A percentile compares a stretch with the other conserved stretches of the same genome.
Conservation (phyloP, 2,888 invertebrate genomes). For the Ornithoptera priamus region DNA sequence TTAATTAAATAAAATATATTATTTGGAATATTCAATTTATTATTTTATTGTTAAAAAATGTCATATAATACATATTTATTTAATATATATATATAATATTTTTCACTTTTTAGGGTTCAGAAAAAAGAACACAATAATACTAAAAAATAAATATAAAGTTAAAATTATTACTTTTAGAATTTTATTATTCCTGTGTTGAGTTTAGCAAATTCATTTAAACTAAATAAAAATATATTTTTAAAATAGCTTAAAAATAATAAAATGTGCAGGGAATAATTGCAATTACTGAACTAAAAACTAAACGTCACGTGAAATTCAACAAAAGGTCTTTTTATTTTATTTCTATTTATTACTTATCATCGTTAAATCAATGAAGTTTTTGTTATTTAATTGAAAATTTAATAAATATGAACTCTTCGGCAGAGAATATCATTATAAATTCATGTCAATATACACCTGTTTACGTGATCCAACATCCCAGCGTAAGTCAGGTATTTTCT, state of each 20-base stretch:
- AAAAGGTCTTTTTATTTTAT: conserved; percentile 14
- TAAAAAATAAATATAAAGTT: too few relatives aligned
- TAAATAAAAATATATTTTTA: background rate
- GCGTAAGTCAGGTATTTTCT: conserved; percentile 63
- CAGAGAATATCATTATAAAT: conserved; percentile 63
- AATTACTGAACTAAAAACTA: conserved; percentile 19
- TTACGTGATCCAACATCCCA: conserved; percentile 68
- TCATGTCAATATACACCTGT: conserved; percentile 72
- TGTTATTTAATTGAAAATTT: conserved; percentile 39
- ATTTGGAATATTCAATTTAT: background rate
- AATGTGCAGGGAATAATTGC: background rate
- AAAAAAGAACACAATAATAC: too few relatives aligned
- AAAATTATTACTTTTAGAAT: too few relatives aligned
- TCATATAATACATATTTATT: too few relatives aligned
- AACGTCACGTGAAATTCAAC: conserved; percentile 27
- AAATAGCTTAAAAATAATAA: too few relatives aligned
- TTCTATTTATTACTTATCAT: conserved; percentile 17
- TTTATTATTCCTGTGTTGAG: too few relatives aligned
- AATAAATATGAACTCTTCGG: conserved; percentile 59
- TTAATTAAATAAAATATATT: too few relatives aligned
- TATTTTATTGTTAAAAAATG: too few relatives aligned
- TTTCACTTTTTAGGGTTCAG: too few relatives aligned
- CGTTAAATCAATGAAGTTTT: conserved; percentile 34
- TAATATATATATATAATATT: too few relatives aligned
- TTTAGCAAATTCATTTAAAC: too few relatives aligned